Evolutionary conservation across 2,888 invertebrate genomes (phyloP).

Genomic region (Aleiodes alternator): DNA sequence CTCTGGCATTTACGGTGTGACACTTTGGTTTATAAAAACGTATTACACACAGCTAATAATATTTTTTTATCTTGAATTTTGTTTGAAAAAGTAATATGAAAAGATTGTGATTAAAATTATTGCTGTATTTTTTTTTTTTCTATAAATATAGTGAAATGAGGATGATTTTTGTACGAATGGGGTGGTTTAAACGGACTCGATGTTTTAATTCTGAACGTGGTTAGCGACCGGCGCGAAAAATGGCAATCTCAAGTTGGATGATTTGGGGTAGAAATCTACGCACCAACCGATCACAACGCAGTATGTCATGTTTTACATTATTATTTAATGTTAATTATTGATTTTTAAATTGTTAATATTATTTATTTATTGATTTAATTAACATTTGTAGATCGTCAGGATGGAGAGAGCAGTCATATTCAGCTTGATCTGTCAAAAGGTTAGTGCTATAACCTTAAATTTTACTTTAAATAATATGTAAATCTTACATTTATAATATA

Average conservation of each 20-base stretch:
- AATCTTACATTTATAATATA: background rate
- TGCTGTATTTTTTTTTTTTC: background rate
- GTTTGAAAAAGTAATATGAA: background rate
- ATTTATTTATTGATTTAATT: constrained; percentile 45
- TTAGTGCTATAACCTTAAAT: constrained; percentile 71
- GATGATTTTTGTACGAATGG: constrained; percentile 62
- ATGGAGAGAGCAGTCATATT: constrained; percentile 80
- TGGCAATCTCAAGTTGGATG: constrained; percentile 79
- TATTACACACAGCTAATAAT: background rate
- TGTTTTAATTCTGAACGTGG: constrained; percentile 64
- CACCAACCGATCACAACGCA: constrained; percentile 74
- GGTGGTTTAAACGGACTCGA: constrained; percentile 61
- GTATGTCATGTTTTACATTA: constrained; percentile 65
- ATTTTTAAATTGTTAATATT: constrained; percentile 43
- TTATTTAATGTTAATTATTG: constrained; percentile 56
- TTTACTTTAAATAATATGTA: constrained; percentile 16
- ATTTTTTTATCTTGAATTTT: constrained; percentile 12
- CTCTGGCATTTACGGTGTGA: constrained; percentile 14
- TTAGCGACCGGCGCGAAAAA: constrained; percentile 68
- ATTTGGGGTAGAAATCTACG: constrained; percentile 76
- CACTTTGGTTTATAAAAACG: constrained; percentile 17
- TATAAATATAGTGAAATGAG: constrained; percentile 55
- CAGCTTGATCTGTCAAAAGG: constrained; percentile 78
- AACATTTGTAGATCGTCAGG: constrained; percentile 68
- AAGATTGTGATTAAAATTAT: background rate